Percentiles rank a stretch among this genome's conserved stretches.
phyloP scores from a whole-genome alignment of 2,113 vertebrate genomes.

The Megaceryle torquata region DNA sequence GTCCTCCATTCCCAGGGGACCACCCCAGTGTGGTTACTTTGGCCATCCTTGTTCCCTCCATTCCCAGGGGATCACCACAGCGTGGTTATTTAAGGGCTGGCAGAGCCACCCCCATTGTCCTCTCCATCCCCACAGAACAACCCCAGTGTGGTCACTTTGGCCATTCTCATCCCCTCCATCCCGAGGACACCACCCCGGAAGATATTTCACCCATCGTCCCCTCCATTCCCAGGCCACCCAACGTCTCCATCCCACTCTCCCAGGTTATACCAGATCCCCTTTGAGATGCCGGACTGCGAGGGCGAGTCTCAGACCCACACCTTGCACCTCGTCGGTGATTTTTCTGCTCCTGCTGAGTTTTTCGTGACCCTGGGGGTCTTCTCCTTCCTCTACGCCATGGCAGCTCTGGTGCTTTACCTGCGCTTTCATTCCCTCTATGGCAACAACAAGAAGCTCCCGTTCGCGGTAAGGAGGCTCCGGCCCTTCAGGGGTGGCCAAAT shows the following conservation, averaged over 20 bases:
- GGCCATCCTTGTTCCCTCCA: not conserved
- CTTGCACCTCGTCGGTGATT: slow-evolving; percentile 82
- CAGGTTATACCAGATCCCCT: slow-evolving; percentile 83
- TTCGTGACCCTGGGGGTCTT: slow-evolving; percentile 91
- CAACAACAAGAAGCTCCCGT: slow-evolving; percentile 79
- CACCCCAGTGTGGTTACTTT: not conserved
- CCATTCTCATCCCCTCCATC: too few relatives aligned
- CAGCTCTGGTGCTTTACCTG: slow-evolving; percentile 86
- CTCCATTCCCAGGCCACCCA: not conserved
- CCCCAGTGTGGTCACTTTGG: too few relatives aligned
- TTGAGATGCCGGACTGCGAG: slow-evolving; percentile 76
- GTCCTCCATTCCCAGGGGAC: not conserved
- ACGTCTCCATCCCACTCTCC: not conserved
- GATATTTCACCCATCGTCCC: not conserved
- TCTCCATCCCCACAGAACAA: not conserved
- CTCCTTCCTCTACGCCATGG: slow-evolving; percentile 89
- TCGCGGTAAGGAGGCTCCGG: slow-evolving; percentile 74
- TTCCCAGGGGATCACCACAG: not conserved
- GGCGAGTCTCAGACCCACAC: not conserved
- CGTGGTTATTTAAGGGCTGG: not conserved
- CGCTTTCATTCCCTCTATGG: slow-evolving; percentile 87
- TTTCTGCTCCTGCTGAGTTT: slow-evolving; percentile 88
- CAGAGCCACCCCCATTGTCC: not conserved
- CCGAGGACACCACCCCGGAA: too few relatives aligned
- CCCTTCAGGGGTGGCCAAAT: not conserved